phyloP scores from a whole-genome alignment of 2,113 vertebrate species.

The Cichladusa arquata region DNA sequence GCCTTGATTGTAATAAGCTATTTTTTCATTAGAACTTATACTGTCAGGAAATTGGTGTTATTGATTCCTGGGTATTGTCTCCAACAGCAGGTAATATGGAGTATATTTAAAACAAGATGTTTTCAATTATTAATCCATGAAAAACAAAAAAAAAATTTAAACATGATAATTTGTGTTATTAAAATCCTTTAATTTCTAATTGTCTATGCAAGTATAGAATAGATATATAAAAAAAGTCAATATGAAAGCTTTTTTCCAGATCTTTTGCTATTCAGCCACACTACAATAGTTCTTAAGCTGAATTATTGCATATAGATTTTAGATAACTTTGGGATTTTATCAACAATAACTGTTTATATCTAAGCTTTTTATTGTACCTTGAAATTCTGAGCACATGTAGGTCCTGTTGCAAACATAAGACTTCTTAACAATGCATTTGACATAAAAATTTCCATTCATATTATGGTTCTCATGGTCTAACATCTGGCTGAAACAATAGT shows the following conservation, averaged over 20 bases:
- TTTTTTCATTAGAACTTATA: background rate
- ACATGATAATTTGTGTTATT: background rate
- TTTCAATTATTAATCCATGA: constrained; percentile 2
- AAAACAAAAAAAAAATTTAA: background rate
- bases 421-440: background rate
- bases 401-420: background rate
- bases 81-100: background rate
- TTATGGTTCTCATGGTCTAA: background rate
- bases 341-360: background rate
- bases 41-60: background rate
- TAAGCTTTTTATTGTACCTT: background rate
- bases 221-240: background rate
- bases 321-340: background rate
- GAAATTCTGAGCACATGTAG: background rate
- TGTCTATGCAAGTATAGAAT: background rate
- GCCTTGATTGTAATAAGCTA: background rate
- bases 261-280: background rate
- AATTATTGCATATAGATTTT: background rate
- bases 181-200: background rate
- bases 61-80: background rate
- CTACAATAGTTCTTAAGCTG: background rate
- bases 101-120: background rate
- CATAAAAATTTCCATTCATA: background rate
- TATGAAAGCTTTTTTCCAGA: background rate
- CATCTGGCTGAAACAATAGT: background rate